Evolutionary conservation across 2,113 vertebrate species (phyloP).

Genomic region (human (Homo sapiens)): GRCh38 chr13:46119501-46120000

Average conservation of each 20-base stretch:
- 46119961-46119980: background rate
- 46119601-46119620: background rate
- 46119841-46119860: background rate
- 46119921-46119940: rapidly evolving
- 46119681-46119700: background rate
- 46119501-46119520: background rate
- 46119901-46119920: too few relatives aligned
- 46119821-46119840: background rate
- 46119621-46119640: background rate
- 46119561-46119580: background rate
- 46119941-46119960: background rate
- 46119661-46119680: background rate
- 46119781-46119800: background rate
- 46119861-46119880: background rate
- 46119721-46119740: background rate
- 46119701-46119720: background rate
- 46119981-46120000: background rate
- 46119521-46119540: background rate
- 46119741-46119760: background rate
- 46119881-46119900: background rate
- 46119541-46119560: background rate
- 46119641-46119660: background rate
- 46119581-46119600: background rate
- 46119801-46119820: background rate
- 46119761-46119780: background rate